Evolutionary conservation across 2,888 invertebrate species (phyloP).

Genomic region (Chrysotoxum bicinctum): DNA sequence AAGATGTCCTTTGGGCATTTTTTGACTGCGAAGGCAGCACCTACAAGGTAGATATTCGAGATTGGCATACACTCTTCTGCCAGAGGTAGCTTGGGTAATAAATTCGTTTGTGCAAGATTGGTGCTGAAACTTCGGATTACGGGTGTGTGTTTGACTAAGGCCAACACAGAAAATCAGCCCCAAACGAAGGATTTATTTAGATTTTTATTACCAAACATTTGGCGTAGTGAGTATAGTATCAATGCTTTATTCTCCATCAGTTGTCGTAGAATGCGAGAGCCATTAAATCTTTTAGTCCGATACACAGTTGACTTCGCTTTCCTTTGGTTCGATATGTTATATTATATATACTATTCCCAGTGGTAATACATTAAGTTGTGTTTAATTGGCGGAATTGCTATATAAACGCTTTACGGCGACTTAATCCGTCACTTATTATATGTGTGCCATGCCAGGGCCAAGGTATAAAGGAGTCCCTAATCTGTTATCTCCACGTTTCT

Average conservation of each 20-base stretch:
- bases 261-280: slow-evolving; percentile 41
- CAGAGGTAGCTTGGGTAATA: slow-evolving; percentile 17
- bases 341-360: slow-evolving; percentile 1
- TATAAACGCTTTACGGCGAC: slow-evolving; percentile 71
- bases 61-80: neutral
- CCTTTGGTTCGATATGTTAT: neutral
- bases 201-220: slow-evolving; percentile 63
- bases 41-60: neutral
- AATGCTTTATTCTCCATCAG: slow-evolving; percentile 40
- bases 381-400: slow-evolving; percentile 72
- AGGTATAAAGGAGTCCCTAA: slow-evolving; percentile 19
- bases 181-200: slow-evolving; percentile 63
- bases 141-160: slow-evolving; percentile 6
- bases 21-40: slow-evolving; percentile 18
- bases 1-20: slow-evolving; percentile 72
- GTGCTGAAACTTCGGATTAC: slow-evolving; percentile 42
- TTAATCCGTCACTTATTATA: slow-evolving; percentile 73
- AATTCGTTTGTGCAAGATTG: slow-evolving; percentile 46
- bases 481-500: slow-evolving; percentile 37
- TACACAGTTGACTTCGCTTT: slow-evolving; percentile 55
- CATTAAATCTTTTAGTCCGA: slow-evolving; percentile 64
- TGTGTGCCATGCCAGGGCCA: slow-evolving; percentile 19
- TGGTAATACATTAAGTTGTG: slow-evolving; percentile 55
- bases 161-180: neutral
- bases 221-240: slow-evolving; percentile 24